Evolutionary conservation across 2,797 vertebrate genomes (phyloP).

Genomic region (Characodon lateralis): DNA sequence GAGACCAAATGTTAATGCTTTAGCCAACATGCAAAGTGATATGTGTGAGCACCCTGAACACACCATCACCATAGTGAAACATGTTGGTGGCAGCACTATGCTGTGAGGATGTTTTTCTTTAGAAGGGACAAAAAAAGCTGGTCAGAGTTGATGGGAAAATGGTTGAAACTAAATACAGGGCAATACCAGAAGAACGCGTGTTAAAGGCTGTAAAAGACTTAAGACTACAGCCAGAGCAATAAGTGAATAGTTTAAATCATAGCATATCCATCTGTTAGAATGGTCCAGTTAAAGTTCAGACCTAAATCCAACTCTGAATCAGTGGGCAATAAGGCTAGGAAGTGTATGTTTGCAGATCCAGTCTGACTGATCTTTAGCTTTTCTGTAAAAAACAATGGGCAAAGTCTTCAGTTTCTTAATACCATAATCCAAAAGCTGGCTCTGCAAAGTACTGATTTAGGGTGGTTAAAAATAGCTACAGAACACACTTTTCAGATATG

Average conservation of each 20-base stretch:
- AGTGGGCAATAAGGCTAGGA: not conserved
- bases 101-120: too few species aligned
- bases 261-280: not conserved
- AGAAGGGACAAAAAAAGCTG: too few species aligned
- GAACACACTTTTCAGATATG: not conserved
- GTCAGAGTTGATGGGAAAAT: too few species aligned
- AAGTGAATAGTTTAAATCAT: not conserved
- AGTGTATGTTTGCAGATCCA: not conserved
- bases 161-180: too few species aligned
- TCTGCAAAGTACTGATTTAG: not conserved
- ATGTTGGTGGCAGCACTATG: too few species aligned
- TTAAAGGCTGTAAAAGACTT: too few species aligned
- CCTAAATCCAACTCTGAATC: not conserved
- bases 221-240: too few species aligned
- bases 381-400: not conserved
- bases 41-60: too few species aligned
- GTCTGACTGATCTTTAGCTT: not conserved
- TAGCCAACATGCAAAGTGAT: too few species aligned
- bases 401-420: not conserved
- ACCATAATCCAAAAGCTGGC: not conserved
- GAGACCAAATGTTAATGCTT: too few species aligned
- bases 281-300: not conserved
- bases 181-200: too few species aligned
- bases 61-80: too few species aligned
- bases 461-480: not conserved